phyloP scores from a whole-genome alignment of 1,140 invertebrate species.

The Drosophila novamexicana region DNA sequence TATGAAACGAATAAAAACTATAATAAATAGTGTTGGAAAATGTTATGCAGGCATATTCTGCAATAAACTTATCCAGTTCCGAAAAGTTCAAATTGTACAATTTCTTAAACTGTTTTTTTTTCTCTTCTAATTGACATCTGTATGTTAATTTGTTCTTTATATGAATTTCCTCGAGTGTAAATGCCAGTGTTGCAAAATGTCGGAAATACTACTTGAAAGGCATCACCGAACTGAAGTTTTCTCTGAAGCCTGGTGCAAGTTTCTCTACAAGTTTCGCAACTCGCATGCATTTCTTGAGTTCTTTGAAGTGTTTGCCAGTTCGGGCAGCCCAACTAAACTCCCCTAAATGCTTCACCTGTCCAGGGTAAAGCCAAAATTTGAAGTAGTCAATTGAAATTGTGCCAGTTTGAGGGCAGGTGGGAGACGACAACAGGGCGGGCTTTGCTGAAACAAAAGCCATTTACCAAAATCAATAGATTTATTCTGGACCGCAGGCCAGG shows the following conservation, averaged over 20 bases:
- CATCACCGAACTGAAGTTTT: not conserved
- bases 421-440: not conserved
- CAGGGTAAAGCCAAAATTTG: conserved; percentile 40
- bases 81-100: no score
- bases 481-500: conserved; percentile 66
- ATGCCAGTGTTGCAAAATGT: not conserved
- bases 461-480: conserved; percentile 81
- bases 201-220: not conserved
- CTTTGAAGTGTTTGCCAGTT: not conserved
- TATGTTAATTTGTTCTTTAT: not conserved
- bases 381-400: conserved; percentile 37
- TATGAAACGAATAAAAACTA: no score
- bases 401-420: conserved; percentile 30
- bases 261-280: not conserved
- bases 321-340: not conserved
- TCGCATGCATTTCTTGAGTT: not conserved
- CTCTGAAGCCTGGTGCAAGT: not conserved
- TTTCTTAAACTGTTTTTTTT: no score
- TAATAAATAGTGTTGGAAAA: no score
- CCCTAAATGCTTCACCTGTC: not conserved
- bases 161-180: not conserved
- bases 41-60: no score
- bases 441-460: conserved; percentile 64
- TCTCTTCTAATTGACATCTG: no score
- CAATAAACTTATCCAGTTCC: no score